Evolutionary conservation across 2,888 invertebrate genomes (phyloP).

Genomic region (Volucella inflata): DNA sequence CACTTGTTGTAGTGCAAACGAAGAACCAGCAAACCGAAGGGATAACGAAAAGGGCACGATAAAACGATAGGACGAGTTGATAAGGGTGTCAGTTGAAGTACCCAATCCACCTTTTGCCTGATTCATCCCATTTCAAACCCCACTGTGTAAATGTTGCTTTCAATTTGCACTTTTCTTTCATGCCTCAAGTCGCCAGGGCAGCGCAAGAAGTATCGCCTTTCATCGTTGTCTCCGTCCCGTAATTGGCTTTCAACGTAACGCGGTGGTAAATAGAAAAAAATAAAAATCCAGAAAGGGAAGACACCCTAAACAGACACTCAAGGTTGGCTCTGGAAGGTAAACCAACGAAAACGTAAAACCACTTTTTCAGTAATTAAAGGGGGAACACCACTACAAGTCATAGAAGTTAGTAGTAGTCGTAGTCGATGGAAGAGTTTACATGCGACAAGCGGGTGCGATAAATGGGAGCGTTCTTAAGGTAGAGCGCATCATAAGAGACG

Average conservation of each 20-base stretch:
- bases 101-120: background rate
- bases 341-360: constrained; percentile 66
- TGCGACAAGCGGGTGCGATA: constrained; percentile 8
- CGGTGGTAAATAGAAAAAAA: constrained; percentile 11
- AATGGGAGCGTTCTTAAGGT: background rate
- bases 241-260: constrained; percentile 65
- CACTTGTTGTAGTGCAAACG: background rate
- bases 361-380: constrained; percentile 67
- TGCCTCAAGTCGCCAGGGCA: background rate
- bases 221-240: constrained; percentile 24
- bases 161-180: constrained; percentile 62
- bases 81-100: background rate
- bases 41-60: background rate
- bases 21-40: constrained; percentile 25
- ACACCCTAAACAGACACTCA: constrained; percentile 37
- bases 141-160: constrained; percentile 55
- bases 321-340: constrained; percentile 30
- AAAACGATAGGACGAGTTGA: background rate
- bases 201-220: constrained; percentile 17
- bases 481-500: background rate
- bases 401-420: constrained; percentile 8
- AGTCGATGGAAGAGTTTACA: constrained; percentile 31
- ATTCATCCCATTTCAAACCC: background rate
- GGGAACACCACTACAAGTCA: constrained; percentile 42
- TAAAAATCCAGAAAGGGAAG: constrained; percentile 9